Percentiles rank a stretch among this genome's conserved stretches.
phyloP scores from a whole-genome alignment of 2,888 invertebrate species.

The Stratiomys singularior region DNA sequence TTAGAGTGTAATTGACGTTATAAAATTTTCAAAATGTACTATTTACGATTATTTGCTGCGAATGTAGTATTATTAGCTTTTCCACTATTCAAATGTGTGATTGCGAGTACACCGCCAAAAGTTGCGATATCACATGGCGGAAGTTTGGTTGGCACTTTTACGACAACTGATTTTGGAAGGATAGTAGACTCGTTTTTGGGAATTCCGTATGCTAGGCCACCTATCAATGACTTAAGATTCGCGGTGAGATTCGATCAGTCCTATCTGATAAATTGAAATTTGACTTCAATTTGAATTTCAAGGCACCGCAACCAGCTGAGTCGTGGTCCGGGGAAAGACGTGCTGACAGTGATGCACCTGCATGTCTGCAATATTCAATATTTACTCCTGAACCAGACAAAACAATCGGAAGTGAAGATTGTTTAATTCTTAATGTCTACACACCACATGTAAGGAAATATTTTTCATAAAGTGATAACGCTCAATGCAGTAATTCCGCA shows the following conservation, averaged over 20 bases:
- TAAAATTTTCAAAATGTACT: too few species aligned
- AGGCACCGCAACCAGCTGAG: not conserved
- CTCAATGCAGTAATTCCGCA: too few species aligned
- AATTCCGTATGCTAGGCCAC: conserved; percentile 24
- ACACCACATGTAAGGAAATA: too few species aligned
- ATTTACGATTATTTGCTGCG: too few species aligned
- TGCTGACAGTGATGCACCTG: not conserved
- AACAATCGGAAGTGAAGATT: conserved; percentile 15
- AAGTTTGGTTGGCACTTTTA: not conserved
- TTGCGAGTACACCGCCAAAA: not conserved
- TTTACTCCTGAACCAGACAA: too few species aligned
- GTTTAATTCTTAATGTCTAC: not conserved
- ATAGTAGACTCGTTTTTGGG: not conserved
- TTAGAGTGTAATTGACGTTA: too few species aligned
- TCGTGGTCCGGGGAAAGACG: conserved; percentile 12
- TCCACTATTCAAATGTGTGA: not conserved
- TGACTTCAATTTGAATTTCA: not conserved
- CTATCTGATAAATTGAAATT: not conserved
- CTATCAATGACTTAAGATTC: conserved; percentile 9
- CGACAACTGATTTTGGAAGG: not conserved
- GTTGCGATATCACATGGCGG: not conserved
- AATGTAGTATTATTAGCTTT: too few species aligned
- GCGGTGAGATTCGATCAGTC: not conserved
- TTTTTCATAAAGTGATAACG: too few species aligned
- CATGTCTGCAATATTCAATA: not conserved